phyloP scores from a whole-genome alignment of 2,888 invertebrate genomes.

The Prostheceraeus crozeri region DNA sequence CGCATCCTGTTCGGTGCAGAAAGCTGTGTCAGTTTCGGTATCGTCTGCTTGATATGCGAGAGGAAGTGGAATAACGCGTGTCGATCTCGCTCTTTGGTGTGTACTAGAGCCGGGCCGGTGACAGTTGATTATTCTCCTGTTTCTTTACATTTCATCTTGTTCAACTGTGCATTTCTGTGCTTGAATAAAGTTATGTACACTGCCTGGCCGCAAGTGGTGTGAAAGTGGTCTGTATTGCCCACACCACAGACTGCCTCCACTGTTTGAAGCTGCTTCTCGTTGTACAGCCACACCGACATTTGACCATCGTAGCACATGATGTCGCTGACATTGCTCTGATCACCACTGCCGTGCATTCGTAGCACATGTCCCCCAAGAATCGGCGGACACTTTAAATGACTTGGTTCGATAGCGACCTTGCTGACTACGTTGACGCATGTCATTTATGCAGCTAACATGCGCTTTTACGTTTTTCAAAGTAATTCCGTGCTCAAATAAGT shows the following conservation, averaged over 20 bases:
- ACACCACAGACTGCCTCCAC: slow-evolving; percentile 11
- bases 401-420: too few relatives aligned
- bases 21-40: not conserved
- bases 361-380: too few relatives aligned
- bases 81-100: slow-evolving; percentile 7
- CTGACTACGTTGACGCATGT: too few relatives aligned
- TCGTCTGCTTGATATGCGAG: not conserved
- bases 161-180: not conserved
- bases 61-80: slow-evolving; percentile 1
- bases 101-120: not conserved
- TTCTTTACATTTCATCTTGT: slow-evolving; percentile 3
- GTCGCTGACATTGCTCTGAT: too few relatives aligned
- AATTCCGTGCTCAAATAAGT: not conserved
- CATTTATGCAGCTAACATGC: slow-evolving; percentile 1
- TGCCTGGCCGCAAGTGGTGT: slow-evolving; percentile 1
- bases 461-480: not conserved
- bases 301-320: not conserved
- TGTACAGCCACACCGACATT: slow-evolving; percentile 1
- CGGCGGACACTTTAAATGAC: too few relatives aligned
- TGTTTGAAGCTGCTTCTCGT: not conserved
- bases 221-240: slow-evolving; percentile 4
- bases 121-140: not conserved
- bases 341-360: too few relatives aligned
- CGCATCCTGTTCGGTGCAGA: slow-evolving; percentile 13
- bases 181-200: slow-evolving; percentile 1